Conservation (phyloP, 2,888 invertebrate genomes). For the Drosophila nr. perissopoda region DNA sequence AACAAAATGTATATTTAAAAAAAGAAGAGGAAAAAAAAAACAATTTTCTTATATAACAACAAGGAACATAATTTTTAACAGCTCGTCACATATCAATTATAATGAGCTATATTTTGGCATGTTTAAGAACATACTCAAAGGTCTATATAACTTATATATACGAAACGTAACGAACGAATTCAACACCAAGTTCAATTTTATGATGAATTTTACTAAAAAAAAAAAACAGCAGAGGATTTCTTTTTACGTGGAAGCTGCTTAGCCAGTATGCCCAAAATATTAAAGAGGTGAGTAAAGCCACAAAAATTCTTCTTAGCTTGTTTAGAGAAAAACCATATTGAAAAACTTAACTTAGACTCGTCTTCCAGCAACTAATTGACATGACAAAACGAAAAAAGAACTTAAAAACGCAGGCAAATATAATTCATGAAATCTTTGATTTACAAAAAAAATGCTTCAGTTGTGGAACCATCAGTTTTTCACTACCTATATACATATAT, state of each 20-base stretch:
- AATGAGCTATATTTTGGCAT: conserved; percentile 68
- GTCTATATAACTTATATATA: conserved; percentile 28
- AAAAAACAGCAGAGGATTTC: conserved; percentile 44
- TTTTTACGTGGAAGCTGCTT: conserved; percentile 22
- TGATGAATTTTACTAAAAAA: conserved; percentile 29
- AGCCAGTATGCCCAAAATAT: conserved; percentile 19
- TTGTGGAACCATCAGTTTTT: conserved; percentile 8
- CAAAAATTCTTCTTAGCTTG: conserved; percentile 37
- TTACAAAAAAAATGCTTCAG: conserved; percentile 7
- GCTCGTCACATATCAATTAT: conserved; percentile 79
- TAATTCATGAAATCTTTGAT: conserved; percentile 13
- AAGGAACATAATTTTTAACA: conserved; percentile 53
- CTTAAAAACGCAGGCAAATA: conserved; percentile 8
- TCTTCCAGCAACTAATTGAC: conserved; percentile 77
- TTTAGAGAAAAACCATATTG: conserved; percentile 16
- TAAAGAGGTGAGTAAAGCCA: conserved; percentile 67
- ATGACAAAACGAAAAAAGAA: conserved; percentile 45
- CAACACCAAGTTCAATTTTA: conserved; percentile 69
- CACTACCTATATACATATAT: conserved; percentile 6
- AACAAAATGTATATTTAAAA: conserved; percentile 39
- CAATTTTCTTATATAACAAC: conserved; percentile 55
- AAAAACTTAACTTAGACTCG: conserved; percentile 72
- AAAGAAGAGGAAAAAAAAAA: conserved; percentile 21
- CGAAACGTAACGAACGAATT: conserved; percentile 59
- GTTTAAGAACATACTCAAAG: conserved; percentile 24